A percentile compares a stretch with the other conserved stretches of the same genome.
Evolutionary conservation across 92 coral and sea anemone species (phyloP).

Genomic region (Epizoanthus fatuus): DNA sequence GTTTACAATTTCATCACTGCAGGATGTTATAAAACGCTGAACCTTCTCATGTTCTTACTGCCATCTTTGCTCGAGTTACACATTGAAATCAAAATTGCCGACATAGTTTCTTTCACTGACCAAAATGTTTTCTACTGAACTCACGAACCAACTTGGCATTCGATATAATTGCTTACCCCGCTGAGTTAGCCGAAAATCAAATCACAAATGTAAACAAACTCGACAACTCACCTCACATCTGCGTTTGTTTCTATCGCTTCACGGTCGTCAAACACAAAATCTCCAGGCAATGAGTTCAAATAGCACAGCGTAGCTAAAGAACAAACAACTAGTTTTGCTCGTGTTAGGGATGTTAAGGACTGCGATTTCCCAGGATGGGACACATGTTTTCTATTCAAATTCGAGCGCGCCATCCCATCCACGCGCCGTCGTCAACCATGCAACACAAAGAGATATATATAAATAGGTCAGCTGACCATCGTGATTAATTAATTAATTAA

Average conservation of each 20-base stretch:
- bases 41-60: too few species aligned
- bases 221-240: conserved; percentile 74
- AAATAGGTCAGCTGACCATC: not conserved
- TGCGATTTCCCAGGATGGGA: not conserved
- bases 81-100: too few species aligned
- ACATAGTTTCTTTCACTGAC: too few species aligned
- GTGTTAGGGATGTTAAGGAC: not conserved
- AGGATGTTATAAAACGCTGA: too few species aligned
- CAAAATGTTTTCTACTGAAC: too few species aligned
- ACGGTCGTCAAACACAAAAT: conserved; percentile 86
- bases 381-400: conserved; percentile 17
- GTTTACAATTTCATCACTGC: too few species aligned
- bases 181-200: not conserved
- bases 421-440: not conserved
- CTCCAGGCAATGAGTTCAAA: conserved; percentile 77
- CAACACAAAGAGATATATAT: too few species aligned
- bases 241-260: conserved; percentile 83
- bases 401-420: conserved; percentile 27
- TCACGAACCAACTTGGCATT: too few species aligned
- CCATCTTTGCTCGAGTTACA: too few species aligned
- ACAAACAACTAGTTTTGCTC: conserved; percentile 44
- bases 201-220: not conserved
- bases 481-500: too few species aligned
- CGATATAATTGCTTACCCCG: not conserved
- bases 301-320: conserved; percentile 65